Base-by-base conservation (phyloP, 2,113 vertebrate species). In the Symphodus melops region DNA sequence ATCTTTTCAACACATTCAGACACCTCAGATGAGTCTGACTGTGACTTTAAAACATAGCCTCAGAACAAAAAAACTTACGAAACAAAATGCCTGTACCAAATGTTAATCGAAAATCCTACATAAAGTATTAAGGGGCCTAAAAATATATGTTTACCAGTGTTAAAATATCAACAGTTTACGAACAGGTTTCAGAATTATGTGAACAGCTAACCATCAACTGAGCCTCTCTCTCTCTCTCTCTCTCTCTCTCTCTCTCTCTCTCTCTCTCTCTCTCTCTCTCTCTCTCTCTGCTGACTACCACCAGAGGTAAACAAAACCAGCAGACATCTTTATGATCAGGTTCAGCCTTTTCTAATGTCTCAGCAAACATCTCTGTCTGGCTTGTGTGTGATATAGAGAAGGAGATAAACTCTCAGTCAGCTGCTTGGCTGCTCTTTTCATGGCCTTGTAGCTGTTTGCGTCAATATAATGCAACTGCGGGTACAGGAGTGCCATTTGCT, bases 271-370 rank as follows among this genome's bases (percentile, higher is more conserved):
- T 28, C 28, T 33, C 28, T 49, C 70, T n/a, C 12, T 53, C 72
- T 44, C 46, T 8, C 65, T 41, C 11, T 41, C 39, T 11, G 3
- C 39, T 21, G 56, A 56, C 49, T 54, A 39, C 49, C 17, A 17
- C 28, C 9, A 12, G 46, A 61, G 52, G 57, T 73, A 78, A 82
- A 85, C 62, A 72, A 72, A 4, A 61, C 16, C 56, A 62, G 25
- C 44, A 52, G 60, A 61, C 61, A 65, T 62, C 23, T 84, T 87
- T 69, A 81, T 39, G 73, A 56, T 46, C 14, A 41, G 21, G 39
- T 42, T 13, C 37, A 37, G 48, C 64, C 19, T 82, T 33, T 53
- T 41, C 63, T 5, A 68, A 41, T 44, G 66, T 56, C 64, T 74
- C 49, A 17, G 49, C 46, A 66, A 73, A 81, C 64, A 64, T 56